Base-by-base conservation (phyloP, 2,888 invertebrate species). In the Scaptomyza caliginosa region DNA sequence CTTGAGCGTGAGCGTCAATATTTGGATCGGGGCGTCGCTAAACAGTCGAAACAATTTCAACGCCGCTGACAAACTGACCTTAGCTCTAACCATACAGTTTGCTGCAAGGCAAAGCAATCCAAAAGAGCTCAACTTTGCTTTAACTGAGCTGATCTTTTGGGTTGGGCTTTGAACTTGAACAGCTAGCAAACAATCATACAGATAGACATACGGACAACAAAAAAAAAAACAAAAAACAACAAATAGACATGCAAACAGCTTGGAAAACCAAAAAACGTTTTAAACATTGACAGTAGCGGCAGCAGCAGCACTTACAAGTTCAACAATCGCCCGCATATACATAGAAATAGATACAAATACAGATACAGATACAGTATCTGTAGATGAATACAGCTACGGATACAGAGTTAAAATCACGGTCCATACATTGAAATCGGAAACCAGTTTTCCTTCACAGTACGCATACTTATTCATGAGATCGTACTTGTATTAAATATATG, bases 81-180 rank as follows among this genome's bases (percentile, higher is more conserved):
- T 83, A 83, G 87, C 62, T n/a, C n/a, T 64, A 77, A 79, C 72
- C 57, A 49, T 39, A 60, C 6, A 21, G 43, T 49, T 60, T 17
- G 58, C 46, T 56, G 68, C 28, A 78, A 72, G 72, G 78, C 79
- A 34, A 74, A 57, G 30, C 50, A 42, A 45, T 32, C 46, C 32
- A 43, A 54, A 36, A 28, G 21, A 17, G 43, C 45, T 8, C 4
- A 28, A 26, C 43, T 19, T n/a, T n/a, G 43, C 2, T 17, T 17
- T 26, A 45, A 45, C 28, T 54, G 52, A 62, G 68, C 55, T 74
- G 67, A 60, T 67, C 39, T 73, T 77, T 67, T 85, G 85, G 86
- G 87, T 84, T 85, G 87, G 87, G 82, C 79, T 85, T 77, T 82
- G 82, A 82, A 82, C 82, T 82, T 82, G 82, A 82, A 85, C 76